phyloP scores from a whole-genome alignment of 2,113 vertebrate genomes.

The Leucopternis melanops region DNA sequence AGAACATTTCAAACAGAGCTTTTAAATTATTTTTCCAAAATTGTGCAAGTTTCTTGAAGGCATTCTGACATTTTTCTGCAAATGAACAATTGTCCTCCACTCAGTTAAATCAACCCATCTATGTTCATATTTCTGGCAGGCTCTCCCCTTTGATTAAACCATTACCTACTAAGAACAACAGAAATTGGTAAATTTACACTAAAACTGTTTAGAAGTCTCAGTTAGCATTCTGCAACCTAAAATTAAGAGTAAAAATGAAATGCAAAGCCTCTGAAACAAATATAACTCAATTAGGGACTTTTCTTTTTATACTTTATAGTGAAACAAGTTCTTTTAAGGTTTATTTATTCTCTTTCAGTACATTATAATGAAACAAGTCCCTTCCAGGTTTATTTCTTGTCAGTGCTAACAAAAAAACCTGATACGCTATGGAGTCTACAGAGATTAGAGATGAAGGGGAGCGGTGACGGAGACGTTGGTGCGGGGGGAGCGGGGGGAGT shows the following conservation, averaged over 20 bases:
- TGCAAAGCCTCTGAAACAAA: background rate
- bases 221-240: background rate
- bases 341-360: background rate
- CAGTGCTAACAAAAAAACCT: background rate
- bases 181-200: background rate
- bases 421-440: rapidly evolving
- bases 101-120: background rate
- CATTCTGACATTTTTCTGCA: background rate
- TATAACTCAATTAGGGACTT: background rate
- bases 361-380: rapidly evolving
- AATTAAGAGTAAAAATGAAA: background rate
- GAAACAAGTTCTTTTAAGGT: background rate
- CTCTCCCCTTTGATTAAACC: background rate
- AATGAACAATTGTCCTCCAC: background rate
- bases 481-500: no score
- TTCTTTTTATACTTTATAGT: background rate
- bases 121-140: background rate
- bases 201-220: background rate
- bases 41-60: background rate
- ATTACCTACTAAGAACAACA: background rate
- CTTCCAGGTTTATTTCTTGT: background rate
- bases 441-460: background rate
- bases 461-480: no score
- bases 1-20: background rate
- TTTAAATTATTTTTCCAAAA: background rate